These are phyloP conservation scores for Gambusia yucatana DNA, from an alignment of 2,797 vertebrate species.

Conservation along the genomic window DNA sequence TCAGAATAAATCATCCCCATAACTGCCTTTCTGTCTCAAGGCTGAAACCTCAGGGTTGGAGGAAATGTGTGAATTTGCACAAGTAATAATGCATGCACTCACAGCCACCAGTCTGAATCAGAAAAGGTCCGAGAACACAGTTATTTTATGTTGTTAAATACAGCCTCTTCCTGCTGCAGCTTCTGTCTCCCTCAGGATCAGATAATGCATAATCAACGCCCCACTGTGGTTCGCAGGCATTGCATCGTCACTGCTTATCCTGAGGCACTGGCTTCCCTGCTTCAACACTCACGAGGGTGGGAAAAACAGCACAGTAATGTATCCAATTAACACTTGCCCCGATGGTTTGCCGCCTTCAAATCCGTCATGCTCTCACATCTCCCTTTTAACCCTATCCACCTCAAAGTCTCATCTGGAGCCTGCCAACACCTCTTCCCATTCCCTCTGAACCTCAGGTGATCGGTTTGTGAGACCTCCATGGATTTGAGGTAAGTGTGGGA, in stretches of 20 bases:
- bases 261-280: constrained; percentile 24
- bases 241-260: constrained; percentile 35
- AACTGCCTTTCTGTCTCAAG: constrained; percentile 37
- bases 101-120: constrained; percentile 2
- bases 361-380: constrained; percentile 27
- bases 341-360: constrained; percentile 40
- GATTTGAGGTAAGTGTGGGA: constrained; percentile 24
- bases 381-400: constrained; percentile 28
- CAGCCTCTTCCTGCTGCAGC: constrained; percentile 45
- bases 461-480: constrained; percentile 17
- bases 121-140: constrained; percentile 21
- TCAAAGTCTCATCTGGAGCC: constrained; percentile 37
- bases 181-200: constrained; percentile 42
- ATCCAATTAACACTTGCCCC: constrained; percentile 70
- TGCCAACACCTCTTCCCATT: constrained; percentile 47
- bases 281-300: constrained; percentile 28
- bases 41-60: constrained; percentile 37
- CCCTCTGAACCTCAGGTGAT: constrained; percentile 25
- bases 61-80: constrained; percentile 1
- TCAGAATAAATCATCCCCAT: constrained; percentile 37
- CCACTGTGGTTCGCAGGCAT: constrained; percentile 44
- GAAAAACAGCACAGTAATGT: constrained; percentile 58
- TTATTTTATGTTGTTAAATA: constrained; percentile 55
- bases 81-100: neutral
- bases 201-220: constrained; percentile 58